phyloP scores from a whole-genome alignment of 2,113 vertebrate species.

The Albula goreensis region DNA sequence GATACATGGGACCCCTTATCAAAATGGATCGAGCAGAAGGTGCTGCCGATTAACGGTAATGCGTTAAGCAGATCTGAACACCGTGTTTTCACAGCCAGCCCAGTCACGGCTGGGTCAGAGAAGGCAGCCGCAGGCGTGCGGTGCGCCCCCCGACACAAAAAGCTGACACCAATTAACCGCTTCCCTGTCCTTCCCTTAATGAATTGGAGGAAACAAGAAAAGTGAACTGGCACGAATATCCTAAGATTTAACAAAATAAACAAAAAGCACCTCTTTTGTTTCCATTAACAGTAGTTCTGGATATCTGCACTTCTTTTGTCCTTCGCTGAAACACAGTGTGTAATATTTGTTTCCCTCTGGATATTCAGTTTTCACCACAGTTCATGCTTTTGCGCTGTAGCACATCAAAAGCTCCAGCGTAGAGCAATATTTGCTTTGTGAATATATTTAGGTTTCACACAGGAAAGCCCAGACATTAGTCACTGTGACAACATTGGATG shows the following conservation, averaged over 20 bases:
- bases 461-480: constrained; percentile 3
- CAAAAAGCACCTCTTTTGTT: background rate
- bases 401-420: background rate
- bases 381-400: background rate
- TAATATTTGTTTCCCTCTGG: background rate
- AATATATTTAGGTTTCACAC: constrained; percentile 6
- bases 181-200: constrained; percentile 12
- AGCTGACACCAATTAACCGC: constrained; percentile 25
- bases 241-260: background rate
- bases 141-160: background rate
- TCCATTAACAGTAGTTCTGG: constrained; percentile 2
- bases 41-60: background rate
- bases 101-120: constrained; percentile 25
- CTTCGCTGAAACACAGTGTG: background rate
- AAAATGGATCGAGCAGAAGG: background rate
- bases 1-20: background rate
- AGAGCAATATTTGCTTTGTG: constrained; percentile 6
- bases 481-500: background rate
- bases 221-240: constrained; percentile 7
- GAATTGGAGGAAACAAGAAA: constrained; percentile 36
- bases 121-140: constrained; percentile 4
- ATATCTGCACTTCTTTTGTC: background rate
- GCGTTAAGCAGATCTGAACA: background rate
- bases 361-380: background rate
- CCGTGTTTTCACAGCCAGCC: background rate